Conservation (phyloP, 2,797 vertebrate species). For the Paedocypris micromegethes region DNA sequence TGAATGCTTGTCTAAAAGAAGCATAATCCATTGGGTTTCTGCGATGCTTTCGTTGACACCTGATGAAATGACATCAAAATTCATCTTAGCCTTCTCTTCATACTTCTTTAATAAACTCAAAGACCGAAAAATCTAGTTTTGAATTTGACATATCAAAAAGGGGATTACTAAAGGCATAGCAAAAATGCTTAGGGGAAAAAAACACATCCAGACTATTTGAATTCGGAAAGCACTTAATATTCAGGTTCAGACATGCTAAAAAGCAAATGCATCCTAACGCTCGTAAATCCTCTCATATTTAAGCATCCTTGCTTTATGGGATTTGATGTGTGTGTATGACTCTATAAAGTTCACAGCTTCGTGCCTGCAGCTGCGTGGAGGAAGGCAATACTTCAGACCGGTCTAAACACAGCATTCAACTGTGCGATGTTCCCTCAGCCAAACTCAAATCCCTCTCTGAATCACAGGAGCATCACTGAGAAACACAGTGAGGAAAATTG, state of each 20-base stretch:
- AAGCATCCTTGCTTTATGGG: no score
- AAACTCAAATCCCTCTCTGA: conserved; percentile 17
- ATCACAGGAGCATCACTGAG: conserved; percentile 24
- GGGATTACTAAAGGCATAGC: not conserved
- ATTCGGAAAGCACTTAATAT: no score
- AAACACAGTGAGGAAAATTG: conserved; percentile 18
- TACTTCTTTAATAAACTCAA: not conserved
- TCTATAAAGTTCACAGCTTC: conserved; percentile 4
- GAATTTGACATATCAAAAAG: not conserved
- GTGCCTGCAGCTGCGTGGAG: conserved; percentile 3
- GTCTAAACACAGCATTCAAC: conserved; percentile 1
- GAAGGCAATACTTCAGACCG: conserved; percentile 7
- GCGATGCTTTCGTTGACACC: not conserved
- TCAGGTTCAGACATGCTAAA: no score
- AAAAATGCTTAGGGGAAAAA: not conserved
- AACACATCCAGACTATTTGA: not conserved
- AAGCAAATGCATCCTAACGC: no score
- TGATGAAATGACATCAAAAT: not conserved
- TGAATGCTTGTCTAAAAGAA: not conserved
- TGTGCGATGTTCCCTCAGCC: conserved; percentile 17
- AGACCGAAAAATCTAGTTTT: not conserved
- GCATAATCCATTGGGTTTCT: not conserved
- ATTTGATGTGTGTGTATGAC: not conserved
- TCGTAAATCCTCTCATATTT: no score
- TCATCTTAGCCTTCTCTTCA: not conserved